These are phyloP conservation scores for Tuberolachnus salignus DNA, from an alignment of 2,888 invertebrate genomes.

Conservation along the genomic window DNA sequence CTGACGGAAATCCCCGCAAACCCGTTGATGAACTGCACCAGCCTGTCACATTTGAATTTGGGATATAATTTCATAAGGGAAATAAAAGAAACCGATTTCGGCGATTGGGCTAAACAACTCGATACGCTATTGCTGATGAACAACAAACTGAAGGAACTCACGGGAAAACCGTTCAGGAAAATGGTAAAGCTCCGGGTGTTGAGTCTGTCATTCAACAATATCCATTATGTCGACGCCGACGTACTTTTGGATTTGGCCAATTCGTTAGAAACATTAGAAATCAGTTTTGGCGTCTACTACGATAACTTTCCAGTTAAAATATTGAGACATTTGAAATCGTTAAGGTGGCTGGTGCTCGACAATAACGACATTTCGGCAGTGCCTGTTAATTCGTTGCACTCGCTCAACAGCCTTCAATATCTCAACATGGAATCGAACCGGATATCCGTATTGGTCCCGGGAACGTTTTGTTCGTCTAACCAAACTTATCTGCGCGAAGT, in stretches of 20 bases:
- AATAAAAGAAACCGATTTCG: slow-evolving; percentile 74
- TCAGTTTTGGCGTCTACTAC: slow-evolving; percentile 83
- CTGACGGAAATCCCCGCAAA: slow-evolving; percentile 75
- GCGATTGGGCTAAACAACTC: slow-evolving; percentile 78
- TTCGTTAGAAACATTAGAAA: slow-evolving; percentile 80
- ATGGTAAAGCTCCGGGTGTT: slow-evolving; percentile 82
- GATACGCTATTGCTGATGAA: slow-evolving; percentile 82
- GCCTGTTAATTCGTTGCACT: slow-evolving; percentile 73
- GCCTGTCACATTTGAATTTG: slow-evolving; percentile 83
- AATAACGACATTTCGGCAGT: slow-evolving; percentile 83
- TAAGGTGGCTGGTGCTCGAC: slow-evolving; percentile 84
- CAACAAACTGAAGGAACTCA: slow-evolving; percentile 76
- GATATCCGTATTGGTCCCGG: slow-evolving; percentile 72
- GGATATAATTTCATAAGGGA: slow-evolving; percentile 85
- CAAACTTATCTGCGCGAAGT: slow-evolving; percentile 78
- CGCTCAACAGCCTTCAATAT: slow-evolving; percentile 75
- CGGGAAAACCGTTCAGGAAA: slow-evolving; percentile 74
- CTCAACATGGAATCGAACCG: slow-evolving; percentile 86
- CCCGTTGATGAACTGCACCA: slow-evolving; percentile 74
- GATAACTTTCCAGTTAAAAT: slow-evolving; percentile 80
- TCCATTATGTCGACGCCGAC: slow-evolving; percentile 79
- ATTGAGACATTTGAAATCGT: slow-evolving; percentile 73
- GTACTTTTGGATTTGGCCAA: slow-evolving; percentile 79
- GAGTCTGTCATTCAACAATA: slow-evolving; percentile 88
- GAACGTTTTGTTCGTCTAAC: slow-evolving; percentile 72